Evolutionary conservation across 2,113 vertebrate species (phyloP).

Genomic region (Hoplias malabaricus): DNA sequence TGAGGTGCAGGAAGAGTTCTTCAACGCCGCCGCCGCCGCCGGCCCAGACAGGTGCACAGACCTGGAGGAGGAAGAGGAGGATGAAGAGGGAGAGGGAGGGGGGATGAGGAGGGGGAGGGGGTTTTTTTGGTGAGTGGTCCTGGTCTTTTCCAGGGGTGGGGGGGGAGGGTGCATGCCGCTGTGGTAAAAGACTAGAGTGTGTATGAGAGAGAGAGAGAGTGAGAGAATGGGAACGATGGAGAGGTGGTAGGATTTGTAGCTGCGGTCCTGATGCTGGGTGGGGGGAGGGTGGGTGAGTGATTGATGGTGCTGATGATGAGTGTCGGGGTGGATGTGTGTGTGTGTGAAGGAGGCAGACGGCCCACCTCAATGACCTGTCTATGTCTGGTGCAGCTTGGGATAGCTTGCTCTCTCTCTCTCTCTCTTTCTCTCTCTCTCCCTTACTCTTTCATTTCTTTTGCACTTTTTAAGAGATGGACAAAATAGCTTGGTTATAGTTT

Average conservation of each 20-base stretch:
- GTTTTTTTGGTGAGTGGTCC: conserved; percentile 41
- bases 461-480: conserved; percentile 47
- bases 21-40: conserved; percentile 40
- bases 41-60: conserved; percentile 49
- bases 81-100: neutral
- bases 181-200: conserved; percentile 10
- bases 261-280: conserved; percentile 19
- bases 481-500: conserved; percentile 53
- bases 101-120: conserved; percentile 28
- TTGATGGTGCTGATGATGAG: conserved; percentile 27
- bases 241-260: conserved; percentile 6
- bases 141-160: conserved; percentile 7
- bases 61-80: conserved; percentile 49
- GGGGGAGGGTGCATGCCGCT: conserved; percentile 7
- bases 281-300: conserved; percentile 32
- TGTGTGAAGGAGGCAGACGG: neutral
- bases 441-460: conserved; percentile 7
- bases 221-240: conserved; percentile 13
- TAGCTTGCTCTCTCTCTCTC: conserved; percentile 37
- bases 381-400: conserved; percentile 59
- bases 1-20: conserved; percentile 64
- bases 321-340: conserved; percentile 20
- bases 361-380: conserved; percentile 70
- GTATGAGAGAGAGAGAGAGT: conserved; percentile 38
- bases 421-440: conserved; percentile 16